Evolutionary conservation across 2,797 vertebrate species (phyloP), one percentile per base, ranked within the genome.

Genomic region (Antennarius maculatus): DNA sequence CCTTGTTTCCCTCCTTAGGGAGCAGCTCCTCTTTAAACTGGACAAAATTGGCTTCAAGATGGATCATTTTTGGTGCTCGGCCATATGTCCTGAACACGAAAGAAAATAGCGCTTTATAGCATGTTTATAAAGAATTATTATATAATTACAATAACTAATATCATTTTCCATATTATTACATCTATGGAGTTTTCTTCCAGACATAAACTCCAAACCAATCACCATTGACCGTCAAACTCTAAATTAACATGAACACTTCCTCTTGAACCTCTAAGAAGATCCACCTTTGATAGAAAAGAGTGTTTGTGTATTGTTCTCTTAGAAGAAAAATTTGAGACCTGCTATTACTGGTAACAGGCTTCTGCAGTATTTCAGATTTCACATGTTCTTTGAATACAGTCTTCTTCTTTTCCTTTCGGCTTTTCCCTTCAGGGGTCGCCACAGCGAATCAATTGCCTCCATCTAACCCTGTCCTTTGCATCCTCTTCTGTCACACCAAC

Each of bases 1-100:
- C 97, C 79, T 96, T 98, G 92, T 98, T 98, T 39, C 96, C 97
- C 43, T 99, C 97, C 88, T 97, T 99, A 29, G 97, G 97, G 67
- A 99, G 92, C 10, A 99, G 93, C 54, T 99, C 97, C 90, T 99
- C 98, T 90, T 99, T 99, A 88, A 98, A 99, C 82, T 97, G 97
- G 75, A 99, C 96, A 74, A 99, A 99, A 88, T 97, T 99, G 64
- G 98, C 98, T 85, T 99, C 98, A 41, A 99, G 93, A 84, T 99
- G 96, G 88, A 99, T 99, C 97, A 99, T 99, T 92, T 99, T 99
- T 0, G 97, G 97, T 68, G 97, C 96, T 8, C 98, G 96, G 64
- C 98, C 98, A 0, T 99, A 99, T 7, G 97, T 97, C 92, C 98
- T 99, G 72, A 28, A 59, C 54, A 68, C 1, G 16, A 11, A 41